Percentiles rank a stretch among this genome's conserved stretches.
phyloP scores from a whole-genome alignment of 2,113 vertebrate species.

The Acanthisitta chloris region DNA sequence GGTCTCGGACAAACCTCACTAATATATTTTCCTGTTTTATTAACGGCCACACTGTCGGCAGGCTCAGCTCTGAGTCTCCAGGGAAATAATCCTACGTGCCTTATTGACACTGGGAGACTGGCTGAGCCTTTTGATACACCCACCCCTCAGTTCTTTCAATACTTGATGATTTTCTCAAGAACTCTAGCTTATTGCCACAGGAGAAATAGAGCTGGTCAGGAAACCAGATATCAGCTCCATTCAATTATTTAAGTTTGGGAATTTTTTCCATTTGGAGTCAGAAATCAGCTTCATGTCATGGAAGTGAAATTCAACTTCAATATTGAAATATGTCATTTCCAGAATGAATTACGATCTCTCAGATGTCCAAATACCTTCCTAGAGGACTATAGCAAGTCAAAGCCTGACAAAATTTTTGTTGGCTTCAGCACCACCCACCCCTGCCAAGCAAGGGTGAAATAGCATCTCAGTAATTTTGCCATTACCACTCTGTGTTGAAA shows the following conservation, averaged over 20 bases:
- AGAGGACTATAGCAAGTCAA: neutral
- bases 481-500: neutral
- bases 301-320: constrained; percentile 41
- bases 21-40: neutral
- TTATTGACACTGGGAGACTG: neutral
- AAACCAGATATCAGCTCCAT: constrained; percentile 40
- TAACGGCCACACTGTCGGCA: neutral
- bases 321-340: constrained; percentile 29
- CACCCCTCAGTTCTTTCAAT: neutral
- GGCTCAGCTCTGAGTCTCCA: neutral
- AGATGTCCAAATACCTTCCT: constrained; percentile 21
- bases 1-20: neutral
- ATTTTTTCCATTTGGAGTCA: constrained; percentile 56
- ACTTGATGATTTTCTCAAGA: constrained; percentile 7
- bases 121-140: neutral
- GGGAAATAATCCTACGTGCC: neutral
- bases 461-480: neutral
- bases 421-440: neutral
- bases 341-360: neutral
- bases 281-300: constrained; percentile 5
- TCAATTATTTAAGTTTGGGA: neutral
- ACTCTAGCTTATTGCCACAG: neutral
- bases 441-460: constrained; percentile 20
- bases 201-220: constrained; percentile 21
- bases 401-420: constrained; percentile 8